phyloP scores from a whole-genome alignment of 2,888 invertebrate species.

The Leptinotarsa haldemani region DNA sequence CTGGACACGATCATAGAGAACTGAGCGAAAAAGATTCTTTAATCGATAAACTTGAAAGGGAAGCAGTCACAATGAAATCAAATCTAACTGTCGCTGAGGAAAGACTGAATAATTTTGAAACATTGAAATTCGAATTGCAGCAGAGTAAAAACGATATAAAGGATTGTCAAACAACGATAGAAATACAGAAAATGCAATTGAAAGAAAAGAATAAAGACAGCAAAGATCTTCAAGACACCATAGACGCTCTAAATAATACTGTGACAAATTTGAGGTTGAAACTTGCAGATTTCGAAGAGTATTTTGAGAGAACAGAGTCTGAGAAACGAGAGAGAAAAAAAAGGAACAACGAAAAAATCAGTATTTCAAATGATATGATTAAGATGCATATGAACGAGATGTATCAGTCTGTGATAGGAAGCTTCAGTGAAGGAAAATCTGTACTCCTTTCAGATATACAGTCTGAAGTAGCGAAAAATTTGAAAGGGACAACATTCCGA shows the following conservation, averaged over 20 bases:
- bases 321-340: slow-evolving; percentile 36
- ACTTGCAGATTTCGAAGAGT: slow-evolving; percentile 40
- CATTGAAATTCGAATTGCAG: slow-evolving; percentile 37
- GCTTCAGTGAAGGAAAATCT: slow-evolving; percentile 44
- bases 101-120: slow-evolving; percentile 37
- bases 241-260: slow-evolving; percentile 41
- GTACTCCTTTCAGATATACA: slow-evolving; percentile 44
- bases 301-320: slow-evolving; percentile 33
- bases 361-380: slow-evolving; percentile 45
- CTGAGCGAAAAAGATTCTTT: slow-evolving; percentile 31
- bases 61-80: slow-evolving; percentile 34
- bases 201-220: slow-evolving; percentile 41
- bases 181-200: slow-evolving; percentile 42
- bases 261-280: slow-evolving; percentile 43
- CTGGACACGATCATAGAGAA: slow-evolving; percentile 26
- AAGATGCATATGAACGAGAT: slow-evolving; percentile 59
- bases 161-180: slow-evolving; percentile 40
- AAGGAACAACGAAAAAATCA: slow-evolving; percentile 23
- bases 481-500: slow-evolving; percentile 45
- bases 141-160: slow-evolving; percentile 34
- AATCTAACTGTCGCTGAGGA: slow-evolving; percentile 32
- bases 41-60: slow-evolving; percentile 38
- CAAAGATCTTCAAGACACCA: slow-evolving; percentile 30
- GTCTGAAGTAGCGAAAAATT: slow-evolving; percentile 41
- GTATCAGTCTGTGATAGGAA: slow-evolving; percentile 56